phyloP scores from a whole-genome alignment of 1,140 invertebrate genomes.

The Zelostemma sp. region DNA sequence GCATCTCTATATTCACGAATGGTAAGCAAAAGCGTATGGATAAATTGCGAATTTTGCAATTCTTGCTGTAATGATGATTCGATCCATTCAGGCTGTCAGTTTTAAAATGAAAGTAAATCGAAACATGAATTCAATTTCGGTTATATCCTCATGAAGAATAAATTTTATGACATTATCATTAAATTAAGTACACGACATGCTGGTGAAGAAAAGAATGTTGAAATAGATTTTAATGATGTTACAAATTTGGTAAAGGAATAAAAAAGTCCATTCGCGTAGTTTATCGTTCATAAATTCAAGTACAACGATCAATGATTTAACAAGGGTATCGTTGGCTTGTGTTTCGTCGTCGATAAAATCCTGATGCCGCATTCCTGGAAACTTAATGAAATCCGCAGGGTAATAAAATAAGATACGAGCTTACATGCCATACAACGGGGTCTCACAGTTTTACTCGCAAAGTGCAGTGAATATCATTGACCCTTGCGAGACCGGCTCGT shows the following conservation, averaged over 20 bases:
- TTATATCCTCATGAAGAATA: too few relatives aligned
- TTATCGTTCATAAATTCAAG: constrained; percentile 23
- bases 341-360: constrained; percentile 24
- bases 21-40: not conserved
- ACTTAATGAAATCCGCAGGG: constrained; percentile 31
- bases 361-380: constrained; percentile 25
- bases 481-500: constrained; percentile 25
- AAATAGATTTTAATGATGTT: too few relatives aligned
- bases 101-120: too few relatives aligned
- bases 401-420: constrained; percentile 39
- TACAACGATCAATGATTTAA: constrained; percentile 19
- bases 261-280: constrained; percentile 5
- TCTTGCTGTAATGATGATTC: not conserved
- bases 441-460: constrained; percentile 20
- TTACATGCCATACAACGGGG: constrained; percentile 31
- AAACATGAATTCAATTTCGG: too few relatives aligned
- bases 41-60: not conserved
- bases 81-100: not conserved
- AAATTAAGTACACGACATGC: too few relatives aligned
- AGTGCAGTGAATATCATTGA: constrained; percentile 35
- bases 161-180: too few relatives aligned
- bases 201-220: too few relatives aligned
- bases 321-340: constrained; percentile 2
- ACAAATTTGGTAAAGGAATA: too few relatives aligned
- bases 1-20: not conserved